These are phyloP conservation scores for Notolepis coatsorum DNA, from an alignment of 2,797 vertebrate species.

Conservation along the genomic window DNA sequence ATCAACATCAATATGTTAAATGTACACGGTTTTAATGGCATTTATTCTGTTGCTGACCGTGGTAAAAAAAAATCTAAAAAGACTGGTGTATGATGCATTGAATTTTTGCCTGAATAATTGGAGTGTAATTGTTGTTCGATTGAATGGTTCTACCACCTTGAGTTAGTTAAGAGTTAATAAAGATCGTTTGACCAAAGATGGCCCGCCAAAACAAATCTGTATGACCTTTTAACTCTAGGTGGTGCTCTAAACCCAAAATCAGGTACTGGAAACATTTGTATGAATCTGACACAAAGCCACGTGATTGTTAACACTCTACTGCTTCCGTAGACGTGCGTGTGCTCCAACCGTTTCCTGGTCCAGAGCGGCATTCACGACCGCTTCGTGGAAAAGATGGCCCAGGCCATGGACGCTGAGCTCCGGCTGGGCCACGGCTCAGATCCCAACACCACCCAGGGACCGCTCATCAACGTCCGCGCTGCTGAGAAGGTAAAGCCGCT, in stretches of 20 bases:
- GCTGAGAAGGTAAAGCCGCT: conserved; percentile 89
- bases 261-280: neutral
- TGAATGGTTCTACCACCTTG: neutral
- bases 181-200: too few relatives aligned
- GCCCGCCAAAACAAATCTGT: too few relatives aligned
- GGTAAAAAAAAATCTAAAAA: too few relatives aligned
- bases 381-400: conserved; percentile 88
- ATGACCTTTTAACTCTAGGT: neutral
- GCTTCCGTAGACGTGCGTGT: conserved; percentile 89
- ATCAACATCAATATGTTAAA: too few relatives aligned
- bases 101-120: too few relatives aligned
- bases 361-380: conserved; percentile 89
- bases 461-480: conserved; percentile 91
- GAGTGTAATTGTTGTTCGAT: too few relatives aligned
- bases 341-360: conserved; percentile 94
- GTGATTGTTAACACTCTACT: neutral
- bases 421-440: conserved; percentile 89
- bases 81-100: too few relatives aligned
- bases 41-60: too few relatives aligned
- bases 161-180: neutral
- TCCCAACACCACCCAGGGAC: conserved; percentile 90
- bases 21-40: too few relatives aligned
- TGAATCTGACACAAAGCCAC: neutral
- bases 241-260: neutral
- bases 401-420: conserved; percentile 86